Conservation (phyloP, 2,797 vertebrate species). For the Leptoclinus maculatus region DNA sequence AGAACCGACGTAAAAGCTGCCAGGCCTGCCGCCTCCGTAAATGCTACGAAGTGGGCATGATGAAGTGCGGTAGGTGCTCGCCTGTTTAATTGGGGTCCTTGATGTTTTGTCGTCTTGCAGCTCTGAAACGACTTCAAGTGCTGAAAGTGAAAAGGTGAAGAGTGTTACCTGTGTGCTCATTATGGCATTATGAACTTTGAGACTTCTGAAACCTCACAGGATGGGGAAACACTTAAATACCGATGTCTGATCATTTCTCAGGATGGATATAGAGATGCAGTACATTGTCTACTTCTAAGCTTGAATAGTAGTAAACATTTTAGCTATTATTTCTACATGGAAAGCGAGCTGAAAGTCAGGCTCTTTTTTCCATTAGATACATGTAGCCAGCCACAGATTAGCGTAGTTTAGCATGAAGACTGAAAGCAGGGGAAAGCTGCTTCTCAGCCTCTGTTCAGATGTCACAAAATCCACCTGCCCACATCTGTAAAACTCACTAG, state of each 20-base stretch:
- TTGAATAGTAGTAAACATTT: too few species aligned
- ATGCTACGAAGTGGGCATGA: conserved; percentile 98
- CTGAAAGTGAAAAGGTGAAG: neutral
- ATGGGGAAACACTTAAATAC: neutral
- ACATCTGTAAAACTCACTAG: too few species aligned
- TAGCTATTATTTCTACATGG: too few species aligned
- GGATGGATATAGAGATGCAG: too few species aligned
- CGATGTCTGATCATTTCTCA: neutral
- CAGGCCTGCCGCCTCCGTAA: conserved; percentile 97
- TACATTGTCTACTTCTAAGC: too few species aligned
- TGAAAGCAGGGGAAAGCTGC: too few species aligned
- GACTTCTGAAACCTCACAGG: neutral
- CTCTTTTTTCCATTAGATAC: too few species aligned
- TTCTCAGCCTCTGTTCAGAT: too few species aligned
- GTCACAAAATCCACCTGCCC: too few species aligned
- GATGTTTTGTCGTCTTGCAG: neutral
- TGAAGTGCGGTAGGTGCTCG: conserved; percentile 90
- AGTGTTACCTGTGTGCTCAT: neutral
- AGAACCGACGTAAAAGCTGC: conserved; percentile 98
- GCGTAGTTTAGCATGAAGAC: too few species aligned
- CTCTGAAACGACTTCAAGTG: neutral
- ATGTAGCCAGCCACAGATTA: too few species aligned
- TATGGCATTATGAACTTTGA: neutral
- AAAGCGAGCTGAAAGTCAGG: too few species aligned
- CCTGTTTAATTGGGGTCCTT: neutral